Evolutionary conservation across 2,888 invertebrate genomes (phyloP), one percentile per base, ranked within the genome.

Genomic region (Lampropteryx suffumata): DNA sequence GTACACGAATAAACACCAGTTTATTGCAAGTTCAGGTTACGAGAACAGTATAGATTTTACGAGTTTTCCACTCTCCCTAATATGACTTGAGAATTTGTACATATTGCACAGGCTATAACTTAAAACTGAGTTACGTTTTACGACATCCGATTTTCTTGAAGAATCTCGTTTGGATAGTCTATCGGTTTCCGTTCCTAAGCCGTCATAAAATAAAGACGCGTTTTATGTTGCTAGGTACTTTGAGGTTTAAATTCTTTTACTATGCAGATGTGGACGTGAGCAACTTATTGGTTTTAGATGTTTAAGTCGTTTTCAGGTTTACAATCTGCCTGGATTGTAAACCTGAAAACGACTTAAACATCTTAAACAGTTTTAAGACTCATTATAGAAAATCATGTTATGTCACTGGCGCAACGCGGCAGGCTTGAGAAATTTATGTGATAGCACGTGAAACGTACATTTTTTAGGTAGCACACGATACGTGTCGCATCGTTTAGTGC

Each of bases 71-170:
- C 75, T 72, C 74, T 71, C 67, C 69, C 70, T 74, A 71, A 71
- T 73, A 74, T 69, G 69, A 71, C 65, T 71, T 59, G 71, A 70
- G 72, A 82, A 79, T 79, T 79, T 79, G 78, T 79, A 76, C 73
- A 73, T 73, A 70, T 69, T 73, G 63, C 73, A 59, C 55, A 64
- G 66, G 71, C 71, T 57, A 73, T 77, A 77, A 78, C 71, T 71
- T 71, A 70, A 76, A 73, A 75, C 66, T 62, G 65, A 64, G 57
- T 67, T 64, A 61, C 65, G 63, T 69, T 83, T 83, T 80, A 83
- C 70, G 80, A 78, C 65, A 55, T 61, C 60, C 69, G 67, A 72
- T 77, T 71, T 71, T 70, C 61, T 57, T 59, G 59, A 57, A 42
- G 53, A 55, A 59, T 57, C 59, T 61, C 64, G 59, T 62, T 67